Evolutionary conservation across 2,113 vertebrate genomes (phyloP).

Genomic region (Callipepla californica): DNA sequence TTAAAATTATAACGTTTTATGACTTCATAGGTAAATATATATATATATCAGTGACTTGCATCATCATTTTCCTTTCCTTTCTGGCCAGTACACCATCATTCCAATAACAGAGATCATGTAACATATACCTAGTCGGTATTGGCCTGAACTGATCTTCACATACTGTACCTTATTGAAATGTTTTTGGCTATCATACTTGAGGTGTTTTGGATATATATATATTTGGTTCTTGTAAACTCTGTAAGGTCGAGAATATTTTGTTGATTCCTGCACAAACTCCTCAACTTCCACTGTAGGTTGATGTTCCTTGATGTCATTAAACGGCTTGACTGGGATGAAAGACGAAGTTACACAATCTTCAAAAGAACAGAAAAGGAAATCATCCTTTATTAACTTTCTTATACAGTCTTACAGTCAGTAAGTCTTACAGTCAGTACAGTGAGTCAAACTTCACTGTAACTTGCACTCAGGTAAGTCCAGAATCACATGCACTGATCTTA

Average conservation of each 20-base stretch:
- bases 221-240: conserved; percentile 96
- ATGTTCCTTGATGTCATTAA: conserved; percentile 83
- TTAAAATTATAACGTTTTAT: background rate
- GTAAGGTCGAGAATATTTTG: conserved; percentile 92
- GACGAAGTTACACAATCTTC: conserved; percentile 96
- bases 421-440: too few species aligned
- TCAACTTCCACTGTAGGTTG: conserved; percentile 93
- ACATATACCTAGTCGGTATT: background rate
- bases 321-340: conserved; percentile 94
- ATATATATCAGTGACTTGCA: background rate
- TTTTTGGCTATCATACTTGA: conserved; percentile 98
- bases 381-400: conserved; percentile 14
- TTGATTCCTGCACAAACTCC: conserved; percentile 92
- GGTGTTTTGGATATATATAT: conserved; percentile 96
- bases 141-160: background rate
- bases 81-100: background rate
- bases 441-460: background rate
- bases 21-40: background rate
- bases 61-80: background rate
- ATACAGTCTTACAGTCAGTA: background rate
- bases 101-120: background rate
- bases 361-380: conserved; percentile 72
- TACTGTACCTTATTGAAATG: conserved; percentile 93
- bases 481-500: background rate
- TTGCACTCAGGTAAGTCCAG: background rate